Evolutionary conservation across 2,113 vertebrate genomes (phyloP), one percentile per base, ranked within the genome.

Genomic region (Dolichallabes microphthalmus): DNA sequence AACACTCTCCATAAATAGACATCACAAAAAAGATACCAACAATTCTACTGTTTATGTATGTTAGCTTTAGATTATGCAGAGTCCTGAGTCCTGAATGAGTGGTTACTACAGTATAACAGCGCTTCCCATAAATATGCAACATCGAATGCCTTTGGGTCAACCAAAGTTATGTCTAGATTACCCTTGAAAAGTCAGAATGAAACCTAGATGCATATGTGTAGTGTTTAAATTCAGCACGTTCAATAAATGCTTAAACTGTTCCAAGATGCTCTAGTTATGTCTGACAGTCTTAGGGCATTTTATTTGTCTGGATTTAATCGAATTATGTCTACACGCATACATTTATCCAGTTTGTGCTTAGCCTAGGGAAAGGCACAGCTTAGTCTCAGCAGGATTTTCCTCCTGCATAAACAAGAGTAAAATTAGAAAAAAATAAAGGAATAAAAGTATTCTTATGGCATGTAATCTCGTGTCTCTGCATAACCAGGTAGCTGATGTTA

Each of bases 321-420:
- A 55, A 76, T 76, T 76, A 76, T 76, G 73, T 76, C 50, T 75
- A 30, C 32, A 83, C 1, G 35, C 25, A 60, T 45, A 13, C 27
- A n/a, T 83, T 73, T 60, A 61, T 61, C 50, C 50, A 7, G 20
- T 50, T 60, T 19, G 82, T 30, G 19, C 57, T 82, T 57, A 53
- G 61, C 61, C 82, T 39, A 35, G 30, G 69, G 68, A 73, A 83
- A 61, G 14, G 14, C 55, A 27, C 9, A 27, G 7, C 30, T 32
- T 6, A 55, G 52, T 45, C 55, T 45, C 20, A 14, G 53, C 1
- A 27, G 66, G n/a, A 58, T 82, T 45, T 73, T n/a, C 1, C 6
- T 58, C 68, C 32, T 52, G 69, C 15, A 74, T 61, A 61, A 83
- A 83, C 35, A 83, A 71, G 64, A 39, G 52, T 57, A 57, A 82